Percentiles rank a stretch among this genome's conserved stretches.
phyloP scores from a whole-genome alignment of 2,797 vertebrate species.

The Rachycentron canadum region DNA sequence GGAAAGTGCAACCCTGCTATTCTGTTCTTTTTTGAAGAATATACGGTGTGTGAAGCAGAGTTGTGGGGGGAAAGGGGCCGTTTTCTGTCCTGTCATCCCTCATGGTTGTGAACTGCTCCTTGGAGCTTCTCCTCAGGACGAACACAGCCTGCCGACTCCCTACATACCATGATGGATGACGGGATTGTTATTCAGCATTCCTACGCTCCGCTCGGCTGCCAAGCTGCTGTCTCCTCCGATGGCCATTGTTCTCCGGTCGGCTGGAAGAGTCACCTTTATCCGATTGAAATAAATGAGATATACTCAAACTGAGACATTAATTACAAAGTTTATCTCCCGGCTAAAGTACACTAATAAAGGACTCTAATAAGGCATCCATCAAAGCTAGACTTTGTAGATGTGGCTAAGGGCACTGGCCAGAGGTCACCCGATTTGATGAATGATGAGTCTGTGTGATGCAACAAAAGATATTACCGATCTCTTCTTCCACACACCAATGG shows the following conservation, averaged over 20 bases:
- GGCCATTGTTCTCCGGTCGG: conserved; percentile 87
- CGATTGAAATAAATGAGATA: conserved; percentile 91
- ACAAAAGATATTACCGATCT: conserved; percentile 63
- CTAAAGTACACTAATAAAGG: conserved; percentile 90
- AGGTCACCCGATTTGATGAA: conserved; percentile 83
- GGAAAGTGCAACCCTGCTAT: conserved; percentile 20
- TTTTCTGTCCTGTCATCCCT: conserved; percentile 69
- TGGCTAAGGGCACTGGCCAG: conserved; percentile 81
- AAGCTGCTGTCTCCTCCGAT: conserved; percentile 85
- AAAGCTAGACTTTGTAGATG: conserved; percentile 78
- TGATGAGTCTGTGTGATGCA: conserved; percentile 65
- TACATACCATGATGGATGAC: conserved; percentile 87
- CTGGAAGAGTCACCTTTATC: conserved; percentile 91
- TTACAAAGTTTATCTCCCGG: conserved; percentile 89
- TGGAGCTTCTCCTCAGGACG: conserved; percentile 77
- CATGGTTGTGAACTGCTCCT: conserved; percentile 71
- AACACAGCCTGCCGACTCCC: conserved; percentile 80
- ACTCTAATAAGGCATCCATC: conserved; percentile 90
- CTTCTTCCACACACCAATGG: neutral
- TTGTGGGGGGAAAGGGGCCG: conserved; percentile 21
- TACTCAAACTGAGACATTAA: conserved; percentile 91
- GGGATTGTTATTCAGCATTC: conserved; percentile 87
- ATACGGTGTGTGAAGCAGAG: conserved; percentile 25
- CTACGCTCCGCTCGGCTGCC: conserved; percentile 81
- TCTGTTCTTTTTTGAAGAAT: conserved; percentile 44